These are phyloP conservation scores for Oreotrochilus melanogaster DNA, from an alignment of 2,113 vertebrate genomes.

Conservation along the genomic window DNA sequence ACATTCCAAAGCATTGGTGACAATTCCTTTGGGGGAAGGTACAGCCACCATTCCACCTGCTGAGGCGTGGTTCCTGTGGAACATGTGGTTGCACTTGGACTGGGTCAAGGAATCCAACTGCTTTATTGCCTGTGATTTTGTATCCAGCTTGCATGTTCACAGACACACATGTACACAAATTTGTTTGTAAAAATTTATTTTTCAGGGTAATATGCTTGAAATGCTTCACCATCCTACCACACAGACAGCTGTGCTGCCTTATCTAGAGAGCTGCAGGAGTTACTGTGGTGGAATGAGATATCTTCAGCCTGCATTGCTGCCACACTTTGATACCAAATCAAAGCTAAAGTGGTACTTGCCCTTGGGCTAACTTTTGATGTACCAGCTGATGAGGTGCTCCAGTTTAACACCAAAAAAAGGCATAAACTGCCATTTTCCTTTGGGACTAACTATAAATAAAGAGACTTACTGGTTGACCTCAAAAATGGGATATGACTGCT, in stretches of 20 bases:
- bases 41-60: neutral
- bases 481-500: neutral
- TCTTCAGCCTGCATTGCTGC: neutral
- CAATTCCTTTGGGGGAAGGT: neutral
- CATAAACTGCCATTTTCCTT: slow-evolving; percentile 28
- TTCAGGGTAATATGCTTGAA: neutral
- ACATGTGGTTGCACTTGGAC: neutral
- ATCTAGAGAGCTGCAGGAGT: neutral
- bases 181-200: neutral
- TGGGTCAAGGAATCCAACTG: neutral
- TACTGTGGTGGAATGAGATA: neutral
- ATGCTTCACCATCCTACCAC: neutral
- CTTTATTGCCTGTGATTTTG: neutral
- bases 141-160: neutral
- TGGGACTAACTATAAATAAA: slow-evolving; percentile 43
- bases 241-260: neutral
- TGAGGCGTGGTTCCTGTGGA: neutral
- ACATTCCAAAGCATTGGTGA: neutral
- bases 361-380: neutral
- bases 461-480: slow-evolving; percentile 3
- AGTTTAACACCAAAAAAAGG: slow-evolving; percentile 54
- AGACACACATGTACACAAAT: fast-evolving
- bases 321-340: neutral
- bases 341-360: neutral
- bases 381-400: neutral